phyloP scores from a whole-genome alignment of 2,888 invertebrate species.

The Hoplodrina blanda region DNA sequence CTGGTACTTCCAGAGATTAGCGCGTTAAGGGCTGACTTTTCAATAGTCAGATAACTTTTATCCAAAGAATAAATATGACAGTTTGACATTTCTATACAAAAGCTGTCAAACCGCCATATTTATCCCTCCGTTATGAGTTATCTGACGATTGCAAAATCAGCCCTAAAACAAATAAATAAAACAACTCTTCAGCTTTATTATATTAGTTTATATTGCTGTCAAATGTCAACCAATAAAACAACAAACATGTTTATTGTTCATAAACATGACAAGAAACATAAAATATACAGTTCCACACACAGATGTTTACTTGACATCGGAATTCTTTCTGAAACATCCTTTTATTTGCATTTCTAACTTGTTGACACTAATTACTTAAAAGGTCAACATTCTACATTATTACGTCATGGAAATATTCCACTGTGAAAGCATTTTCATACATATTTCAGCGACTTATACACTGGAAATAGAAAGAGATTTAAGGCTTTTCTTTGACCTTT shows the following conservation, averaged over 20 bases:
- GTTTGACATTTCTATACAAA: no score
- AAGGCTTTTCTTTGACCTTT: conserved; percentile 27
- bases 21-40: no score
- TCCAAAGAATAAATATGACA: no score
- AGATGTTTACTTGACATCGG: conserved; percentile 26
- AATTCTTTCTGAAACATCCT: conserved; percentile 15
- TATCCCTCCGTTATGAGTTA: no score
- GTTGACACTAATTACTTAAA: conserved; percentile 23
- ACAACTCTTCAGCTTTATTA: no score
- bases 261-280: neutral
- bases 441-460: conserved; percentile 23
- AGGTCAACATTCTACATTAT: conserved; percentile 24
- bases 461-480: conserved; percentile 5
- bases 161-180: no score
- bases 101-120: no score
- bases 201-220: no score
- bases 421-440: conserved; percentile 8
- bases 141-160: no score
- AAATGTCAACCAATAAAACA: neutral
- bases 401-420: conserved; percentile 7
- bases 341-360: conserved; percentile 36
- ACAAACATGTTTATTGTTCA: neutral
- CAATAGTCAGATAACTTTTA: no score
- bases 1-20: no score
- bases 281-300: conserved; percentile 2